These are phyloP conservation scores for Entomyzon cyanotis DNA, from an alignment of 2,113 vertebrate species.

Conservation along the genomic window DNA sequence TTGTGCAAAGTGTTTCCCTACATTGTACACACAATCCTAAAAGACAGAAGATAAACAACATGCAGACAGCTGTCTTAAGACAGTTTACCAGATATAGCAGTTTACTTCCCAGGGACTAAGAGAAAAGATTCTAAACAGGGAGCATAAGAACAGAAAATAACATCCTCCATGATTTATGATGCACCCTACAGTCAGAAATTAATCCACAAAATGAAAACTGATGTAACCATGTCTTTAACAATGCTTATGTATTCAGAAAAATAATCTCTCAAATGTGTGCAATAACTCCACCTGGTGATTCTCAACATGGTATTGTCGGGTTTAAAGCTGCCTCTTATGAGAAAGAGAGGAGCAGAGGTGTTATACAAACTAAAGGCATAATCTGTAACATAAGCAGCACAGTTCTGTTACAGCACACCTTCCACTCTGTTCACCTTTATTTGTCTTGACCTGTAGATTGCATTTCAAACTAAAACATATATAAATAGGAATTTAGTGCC, in stretches of 20 bases:
- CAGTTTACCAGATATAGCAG: neutral
- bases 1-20: neutral
- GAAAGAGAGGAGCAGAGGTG: neutral
- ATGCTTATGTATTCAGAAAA: neutral
- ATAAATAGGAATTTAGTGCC: neutral
- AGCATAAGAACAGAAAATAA: neutral
- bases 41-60: neutral
- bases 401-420: neutral
- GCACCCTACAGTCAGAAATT: neutral
- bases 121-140: neutral
- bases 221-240: neutral
- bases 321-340: neutral
- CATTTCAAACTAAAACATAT: neutral
- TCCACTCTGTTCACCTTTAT: neutral
- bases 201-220: neutral
- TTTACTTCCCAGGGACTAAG: neutral
- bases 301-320: neutral
- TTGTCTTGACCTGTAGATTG: neutral
- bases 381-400: neutral
- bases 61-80: neutral
- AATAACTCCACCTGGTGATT: conserved; percentile 66
- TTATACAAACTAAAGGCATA: neutral
- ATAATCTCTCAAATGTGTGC: conserved; percentile 10
- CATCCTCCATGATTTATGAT: neutral
- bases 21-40: neutral